Base-by-base conservation (phyloP, 2,797 vertebrate genomes). In the Sebastiscus albofasciatus region DNA sequence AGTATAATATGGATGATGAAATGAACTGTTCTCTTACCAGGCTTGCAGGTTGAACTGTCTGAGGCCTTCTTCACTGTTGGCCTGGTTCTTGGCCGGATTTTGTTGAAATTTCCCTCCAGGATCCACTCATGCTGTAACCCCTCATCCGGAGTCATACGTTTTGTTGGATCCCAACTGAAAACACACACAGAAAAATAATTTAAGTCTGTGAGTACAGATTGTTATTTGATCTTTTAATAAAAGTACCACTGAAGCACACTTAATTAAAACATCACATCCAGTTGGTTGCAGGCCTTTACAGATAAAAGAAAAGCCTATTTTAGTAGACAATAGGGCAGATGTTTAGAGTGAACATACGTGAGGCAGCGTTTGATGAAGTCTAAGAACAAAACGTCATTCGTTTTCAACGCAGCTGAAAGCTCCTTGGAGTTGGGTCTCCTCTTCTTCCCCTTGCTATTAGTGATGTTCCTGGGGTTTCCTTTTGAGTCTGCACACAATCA, bases 81-180 rank as follows among this genome's bases (percentile, higher is more conserved):
- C 72, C 91, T 96, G 1, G 87, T 78, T 92, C 94, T 97, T 72
- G 94, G 84, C 8, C 92, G 91, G 8, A 91, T 75, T 90, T 91
- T 96, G 90, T 96, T 93, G 59, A 93, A 93, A 75, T 96, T 95
- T 26, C 96, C 93, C 58, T 99, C 97, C 68, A 97, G 95, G 91
- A 99, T 97, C 98, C 98, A 99, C 0, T 94, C 88, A 2, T 99
- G 98, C 84, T 96, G 96, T 86, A 98, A 90, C 0, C 95, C 98
- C 89, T 98, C 97, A 65, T 97, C 97, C 0, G 97, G 98, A 78
- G 96, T 98, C 97, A 99, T 96, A 5, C 97, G 97, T 81, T 96
- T 96, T 16, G 95, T 92, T 24, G 97, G 97, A 87, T 99, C 97
- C 97, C 98, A 99, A 26, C 96, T 96, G 66, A 58, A 84, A 78